These are phyloP conservation scores for Nebria brevicollis DNA, from an alignment of 2,888 invertebrate species.

Conservation along the genomic window DNA sequence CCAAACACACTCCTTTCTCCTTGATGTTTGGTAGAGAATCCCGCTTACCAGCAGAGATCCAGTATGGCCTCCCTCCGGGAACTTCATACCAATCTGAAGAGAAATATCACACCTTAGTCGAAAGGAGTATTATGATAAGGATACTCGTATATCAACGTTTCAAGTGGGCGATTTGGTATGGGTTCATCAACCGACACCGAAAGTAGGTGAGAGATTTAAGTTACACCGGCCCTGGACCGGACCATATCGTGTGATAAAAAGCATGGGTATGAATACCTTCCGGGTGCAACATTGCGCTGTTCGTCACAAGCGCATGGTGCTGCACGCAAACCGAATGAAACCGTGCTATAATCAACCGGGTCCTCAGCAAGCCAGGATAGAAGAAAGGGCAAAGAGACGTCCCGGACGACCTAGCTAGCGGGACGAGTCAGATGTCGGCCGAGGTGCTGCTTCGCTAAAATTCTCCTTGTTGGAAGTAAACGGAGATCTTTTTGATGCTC, in stretches of 20 bases:
- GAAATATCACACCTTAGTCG: background rate
- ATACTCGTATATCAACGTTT: background rate
- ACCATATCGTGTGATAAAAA: too few relatives aligned
- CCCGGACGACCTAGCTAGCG: background rate
- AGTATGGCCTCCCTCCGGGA: background rate
- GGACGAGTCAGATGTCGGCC: background rate
- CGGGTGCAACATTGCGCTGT: too few relatives aligned
- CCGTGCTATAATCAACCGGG: too few relatives aligned
- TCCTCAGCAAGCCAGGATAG: background rate
- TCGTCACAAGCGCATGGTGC: too few relatives aligned
- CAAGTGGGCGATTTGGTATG: constrained; percentile 24
- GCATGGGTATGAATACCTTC: too few relatives aligned
- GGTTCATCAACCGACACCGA: constrained; percentile 22
- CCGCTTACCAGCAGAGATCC: too few relatives aligned
- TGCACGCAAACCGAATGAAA: too few relatives aligned
- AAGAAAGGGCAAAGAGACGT: constrained; percentile 3
- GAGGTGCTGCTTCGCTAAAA: background rate
- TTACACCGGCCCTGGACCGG: too few relatives aligned
- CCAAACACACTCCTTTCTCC: constrained; percentile 14
- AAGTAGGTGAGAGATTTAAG: constrained; percentile 1
- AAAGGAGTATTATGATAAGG: constrained; percentile 16
- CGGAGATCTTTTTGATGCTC: constrained; percentile 63
- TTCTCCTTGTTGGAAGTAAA: background rate
- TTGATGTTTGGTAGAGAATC: too few relatives aligned
- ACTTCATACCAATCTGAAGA: constrained; percentile 3